Percentiles rank a stretch among this genome's conserved stretches.
Evolutionary conservation across 1,140 invertebrate genomes (phyloP).

Genomic region (Magallana ariakensis): DNA sequence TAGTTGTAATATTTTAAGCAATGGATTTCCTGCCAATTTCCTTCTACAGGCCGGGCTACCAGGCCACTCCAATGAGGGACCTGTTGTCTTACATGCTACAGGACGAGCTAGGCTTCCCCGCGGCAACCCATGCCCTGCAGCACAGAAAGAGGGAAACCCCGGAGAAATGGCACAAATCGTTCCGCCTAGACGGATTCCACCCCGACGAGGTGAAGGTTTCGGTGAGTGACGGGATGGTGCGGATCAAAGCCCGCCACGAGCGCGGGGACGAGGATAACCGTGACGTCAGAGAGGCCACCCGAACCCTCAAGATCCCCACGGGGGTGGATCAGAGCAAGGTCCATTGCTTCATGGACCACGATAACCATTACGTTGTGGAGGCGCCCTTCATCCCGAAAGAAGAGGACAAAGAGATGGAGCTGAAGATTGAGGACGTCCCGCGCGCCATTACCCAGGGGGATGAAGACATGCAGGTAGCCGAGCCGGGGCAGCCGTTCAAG

Average conservation of each 20-base stretch:
- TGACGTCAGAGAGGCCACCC: neutral
- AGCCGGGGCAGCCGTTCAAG: neutral
- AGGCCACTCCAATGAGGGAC: neutral
- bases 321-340: neutral
- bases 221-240: neutral
- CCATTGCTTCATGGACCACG: slow-evolving; percentile 1
- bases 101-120: neutral
- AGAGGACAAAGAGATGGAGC: slow-evolving; percentile 40
- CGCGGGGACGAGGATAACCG: slow-evolving; percentile 12
- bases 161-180: slow-evolving; percentile 19
- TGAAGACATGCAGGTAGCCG: slow-evolving; percentile 18
- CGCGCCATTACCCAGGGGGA: neutral
- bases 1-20: neutral
- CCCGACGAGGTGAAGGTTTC: slow-evolving; percentile 27
- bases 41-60: neutral
- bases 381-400: neutral
- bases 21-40: slow-evolving; percentile 25
- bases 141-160: neutral
- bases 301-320: slow-evolving; percentile 3
- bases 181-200: neutral
- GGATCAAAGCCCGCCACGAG: neutral
- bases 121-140: neutral
- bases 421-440: slow-evolving; percentile 33
- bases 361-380: slow-evolving; percentile 1
- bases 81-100: neutral